Conservation (phyloP, 1,140 invertebrate species). For the Drosophila ercepeae region DNA sequence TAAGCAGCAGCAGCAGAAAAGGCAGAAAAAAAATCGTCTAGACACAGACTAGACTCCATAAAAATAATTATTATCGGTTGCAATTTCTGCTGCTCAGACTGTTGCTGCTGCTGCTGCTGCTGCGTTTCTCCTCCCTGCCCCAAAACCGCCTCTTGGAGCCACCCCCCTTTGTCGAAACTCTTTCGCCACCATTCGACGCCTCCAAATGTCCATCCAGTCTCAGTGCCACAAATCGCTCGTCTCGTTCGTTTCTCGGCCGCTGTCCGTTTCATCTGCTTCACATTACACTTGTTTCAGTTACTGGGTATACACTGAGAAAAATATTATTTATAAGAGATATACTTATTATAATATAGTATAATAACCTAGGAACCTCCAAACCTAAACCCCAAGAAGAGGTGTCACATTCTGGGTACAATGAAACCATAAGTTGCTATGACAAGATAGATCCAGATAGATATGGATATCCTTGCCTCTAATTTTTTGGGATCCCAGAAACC, state of each 20-base stretch:
- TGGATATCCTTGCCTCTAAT: too few relatives aligned
- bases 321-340: background rate
- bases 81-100: constrained; percentile 74
- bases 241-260: constrained; percentile 26
- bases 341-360: too few relatives aligned
- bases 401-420: too few relatives aligned
- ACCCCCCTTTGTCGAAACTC: constrained; percentile 17
- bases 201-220: constrained; percentile 45
- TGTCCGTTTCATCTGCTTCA: constrained; percentile 72
- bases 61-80: constrained; percentile 84
- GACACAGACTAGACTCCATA: constrained; percentile 84
- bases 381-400: too few relatives aligned
- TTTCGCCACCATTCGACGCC: constrained; percentile 37
- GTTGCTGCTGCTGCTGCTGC: constrained; percentile 33
- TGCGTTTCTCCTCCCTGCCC: background rate
- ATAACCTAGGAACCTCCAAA: too few relatives aligned
- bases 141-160: background rate
- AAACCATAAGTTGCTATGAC: too few relatives aligned
- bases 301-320: constrained; percentile 4
- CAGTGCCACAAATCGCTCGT: constrained; percentile 37
- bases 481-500: too few relatives aligned
- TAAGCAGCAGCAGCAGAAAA: constrained; percentile 42
- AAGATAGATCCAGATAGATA: too few relatives aligned
- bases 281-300: constrained; percentile 67
- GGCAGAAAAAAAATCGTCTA: constrained; percentile 80